These are phyloP conservation scores for Pseudomyrmex concolor DNA, from an alignment of 1,140 invertebrate genomes.

Conservation along the genomic window DNA sequence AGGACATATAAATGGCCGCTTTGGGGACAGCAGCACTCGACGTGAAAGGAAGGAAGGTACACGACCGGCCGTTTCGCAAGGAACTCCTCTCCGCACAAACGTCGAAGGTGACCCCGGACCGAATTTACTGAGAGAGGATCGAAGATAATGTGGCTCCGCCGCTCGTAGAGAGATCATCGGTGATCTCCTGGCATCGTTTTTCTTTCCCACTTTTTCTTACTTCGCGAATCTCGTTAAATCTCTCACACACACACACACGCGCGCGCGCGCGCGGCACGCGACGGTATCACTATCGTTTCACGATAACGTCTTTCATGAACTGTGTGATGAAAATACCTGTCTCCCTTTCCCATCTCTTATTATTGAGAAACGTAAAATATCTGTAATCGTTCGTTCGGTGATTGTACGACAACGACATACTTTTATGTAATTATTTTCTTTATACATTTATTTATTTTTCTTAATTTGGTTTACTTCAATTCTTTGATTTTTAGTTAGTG, in stretches of 20 bases:
- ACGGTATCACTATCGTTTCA: slow-evolving; percentile 10
- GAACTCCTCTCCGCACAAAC: slow-evolving; percentile 38
- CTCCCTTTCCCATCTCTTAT: no score
- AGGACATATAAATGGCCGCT: slow-evolving; percentile 61
- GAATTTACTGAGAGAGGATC: slow-evolving; percentile 61
- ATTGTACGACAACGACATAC: no score
- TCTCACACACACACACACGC: neutral
- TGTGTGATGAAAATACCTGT: neutral
- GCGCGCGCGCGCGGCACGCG: slow-evolving; percentile 6
- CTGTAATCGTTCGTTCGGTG: no score
- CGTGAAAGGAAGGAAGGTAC: slow-evolving; percentile 41
- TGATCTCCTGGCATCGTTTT: slow-evolving; percentile 18
- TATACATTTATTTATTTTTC: no score
- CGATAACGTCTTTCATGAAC: slow-evolving; percentile 4
- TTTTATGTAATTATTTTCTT: no score
- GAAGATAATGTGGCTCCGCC: slow-evolving; percentile 34
- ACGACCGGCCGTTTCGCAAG: slow-evolving; percentile 37
- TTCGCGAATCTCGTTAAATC: neutral
- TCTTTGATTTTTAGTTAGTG: no score
- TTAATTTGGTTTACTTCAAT: no score
- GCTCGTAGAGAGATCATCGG: slow-evolving; percentile 30
- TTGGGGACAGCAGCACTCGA: slow-evolving; percentile 50
- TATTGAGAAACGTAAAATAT: no score
- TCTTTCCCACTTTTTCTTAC: neutral
- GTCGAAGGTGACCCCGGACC: slow-evolving; percentile 45